These are phyloP conservation scores for Lerista edwardsae DNA, from an alignment of 2,797 vertebrate genomes.

Conservation along the genomic window DNA sequence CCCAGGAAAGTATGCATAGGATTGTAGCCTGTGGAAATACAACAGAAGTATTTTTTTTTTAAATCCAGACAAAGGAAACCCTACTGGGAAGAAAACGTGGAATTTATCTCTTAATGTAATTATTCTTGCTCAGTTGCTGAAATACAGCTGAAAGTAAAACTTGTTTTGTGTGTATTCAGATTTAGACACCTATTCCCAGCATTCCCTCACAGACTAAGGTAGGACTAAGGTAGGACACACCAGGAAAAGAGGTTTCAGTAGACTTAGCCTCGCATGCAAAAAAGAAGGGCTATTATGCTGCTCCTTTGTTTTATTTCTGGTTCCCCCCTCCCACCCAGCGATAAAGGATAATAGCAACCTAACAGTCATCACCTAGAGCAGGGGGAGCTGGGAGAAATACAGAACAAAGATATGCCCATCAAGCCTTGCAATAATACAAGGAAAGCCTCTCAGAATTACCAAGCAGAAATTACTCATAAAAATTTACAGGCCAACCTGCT, in stretches of 20 bases:
- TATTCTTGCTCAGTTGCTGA: neutral
- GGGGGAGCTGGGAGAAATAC: neutral
- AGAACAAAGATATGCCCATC: neutral
- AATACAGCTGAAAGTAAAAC: neutral
- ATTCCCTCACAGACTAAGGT: neutral
- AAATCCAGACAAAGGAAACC: too few relatives aligned
- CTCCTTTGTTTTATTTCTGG: neutral
- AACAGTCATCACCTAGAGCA: neutral
- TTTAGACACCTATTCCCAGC: neutral
- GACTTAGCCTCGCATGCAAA: neutral
- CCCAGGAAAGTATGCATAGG: too few relatives aligned
- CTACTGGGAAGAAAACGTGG: neutral
- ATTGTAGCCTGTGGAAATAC: neutral
- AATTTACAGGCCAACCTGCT: neutral
- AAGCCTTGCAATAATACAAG: neutral
- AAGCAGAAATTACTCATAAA: slow-evolving; percentile 11
- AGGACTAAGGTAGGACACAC: neutral
- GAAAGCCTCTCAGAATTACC: neutral
- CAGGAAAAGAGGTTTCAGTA: neutral
- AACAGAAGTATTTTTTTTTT: too few relatives aligned
- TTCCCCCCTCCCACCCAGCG: too few relatives aligned
- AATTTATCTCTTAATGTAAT: neutral
- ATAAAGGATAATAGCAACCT: too few relatives aligned
- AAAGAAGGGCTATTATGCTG: neutral
- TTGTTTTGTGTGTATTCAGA: neutral